Conservation (phyloP, 2,888 invertebrate genomes). For the Schizotus pectinicornis region DNA sequence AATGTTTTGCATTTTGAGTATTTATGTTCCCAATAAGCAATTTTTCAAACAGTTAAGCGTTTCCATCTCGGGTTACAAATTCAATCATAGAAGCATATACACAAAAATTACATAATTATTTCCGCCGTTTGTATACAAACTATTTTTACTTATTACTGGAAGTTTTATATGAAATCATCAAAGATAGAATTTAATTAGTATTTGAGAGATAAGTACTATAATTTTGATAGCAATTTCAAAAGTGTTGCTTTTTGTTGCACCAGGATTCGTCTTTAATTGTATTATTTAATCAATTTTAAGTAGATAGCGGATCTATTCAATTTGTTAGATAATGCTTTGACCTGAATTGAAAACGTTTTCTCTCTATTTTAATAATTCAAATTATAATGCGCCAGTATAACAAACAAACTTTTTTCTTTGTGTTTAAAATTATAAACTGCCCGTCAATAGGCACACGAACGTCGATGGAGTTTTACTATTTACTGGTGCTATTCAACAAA, state of each 20-base stretch:
- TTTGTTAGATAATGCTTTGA: conserved; percentile 3
- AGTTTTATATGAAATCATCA: conserved; percentile 6
- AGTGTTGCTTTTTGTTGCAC: conserved; percentile 6
- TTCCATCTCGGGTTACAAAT: conserved; percentile 16
- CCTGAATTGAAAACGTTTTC: background rate
- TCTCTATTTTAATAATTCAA: conserved; percentile 6
- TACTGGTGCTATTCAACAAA: too few species aligned
- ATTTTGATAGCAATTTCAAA: conserved; percentile 1
- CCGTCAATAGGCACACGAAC: too few species aligned
- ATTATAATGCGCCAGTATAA: background rate
- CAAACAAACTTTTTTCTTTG: background rate
- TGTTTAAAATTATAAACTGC: too few species aligned
- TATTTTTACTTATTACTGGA: conserved; percentile 7
- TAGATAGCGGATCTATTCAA: conserved; percentile 4
- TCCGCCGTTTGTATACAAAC: conserved; percentile 20
- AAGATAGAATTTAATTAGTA: conserved; percentile 5
- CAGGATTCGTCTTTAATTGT: background rate
- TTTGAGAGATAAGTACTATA: conserved; percentile 4
- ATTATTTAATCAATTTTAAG: conserved; percentile 2
- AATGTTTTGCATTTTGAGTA: background rate
- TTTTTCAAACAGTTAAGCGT: conserved; percentile 7
- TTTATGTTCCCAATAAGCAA: background rate
- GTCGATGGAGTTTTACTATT: too few species aligned
- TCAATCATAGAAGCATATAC: conserved; percentile 21
- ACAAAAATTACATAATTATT: conserved; percentile 28